Evolutionary conservation across 1,140 invertebrate species (phyloP), one percentile per base, ranked within the genome.

Genomic region (Pectinophora gossypiella): DNA sequence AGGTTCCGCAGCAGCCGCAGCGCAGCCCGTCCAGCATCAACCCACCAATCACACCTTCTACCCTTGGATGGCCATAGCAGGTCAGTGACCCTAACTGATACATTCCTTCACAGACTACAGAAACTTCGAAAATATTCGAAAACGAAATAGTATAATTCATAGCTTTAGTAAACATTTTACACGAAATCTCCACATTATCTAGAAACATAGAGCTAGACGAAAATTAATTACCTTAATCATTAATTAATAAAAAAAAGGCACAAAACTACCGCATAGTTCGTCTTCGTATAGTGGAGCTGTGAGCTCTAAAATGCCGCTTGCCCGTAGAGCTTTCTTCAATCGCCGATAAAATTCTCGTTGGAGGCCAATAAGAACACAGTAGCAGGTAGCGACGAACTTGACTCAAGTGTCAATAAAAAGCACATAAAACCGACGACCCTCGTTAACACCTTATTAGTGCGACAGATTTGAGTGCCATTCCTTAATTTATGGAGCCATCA

Each of bases 21-120:
- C 94, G 38, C 95, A 95, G 85, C 92, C 95, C 64, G 94, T 95
- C 79, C 94, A 96, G 88, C 95, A 96, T 89, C 95, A 96, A 89
- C 92, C 93, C 86, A 92, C 92, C 80, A 96, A 95, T 87, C 96
- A 97, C 91, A 97, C 96, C 75, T 97, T 98, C 90, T 98, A 98
- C 90, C 96, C 96, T 59, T 97, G 96, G 96, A 98, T 98, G 96
- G 96, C 96, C 89, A 97, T 98, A 91, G 96, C 96, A 97, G 96
- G 96, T 97, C 88, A 94, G 94, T 91, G 56, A 69, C 4, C 21
- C 22, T n/a, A 1, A 20, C 20, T 44, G 9, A 20, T 44, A 32
- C 6, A 1, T 32, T 12, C 9, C n/a, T 32, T 3, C 27, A 32
- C 27, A 32, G 27, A n/a, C n/a, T 32, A 12, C n/a, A n/a, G n/a